Evolutionary conservation across 64 coral and sea anemone genomes (phyloP), one percentile per base, ranked within the genome.

Genomic region (Orbicella faveolata): DNA sequence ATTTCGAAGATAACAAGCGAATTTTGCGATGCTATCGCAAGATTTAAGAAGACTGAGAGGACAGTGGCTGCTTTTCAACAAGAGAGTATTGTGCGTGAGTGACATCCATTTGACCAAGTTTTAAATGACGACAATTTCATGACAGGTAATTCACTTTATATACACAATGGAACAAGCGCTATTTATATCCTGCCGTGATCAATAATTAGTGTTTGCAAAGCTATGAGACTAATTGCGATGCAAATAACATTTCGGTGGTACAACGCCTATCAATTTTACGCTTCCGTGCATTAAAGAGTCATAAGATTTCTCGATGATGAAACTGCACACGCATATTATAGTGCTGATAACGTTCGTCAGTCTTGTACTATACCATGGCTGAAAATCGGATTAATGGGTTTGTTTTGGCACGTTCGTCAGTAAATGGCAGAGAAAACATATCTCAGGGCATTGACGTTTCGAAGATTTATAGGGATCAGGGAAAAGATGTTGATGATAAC

Each of bases 261-360:
- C 57, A 80, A 34, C 8, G 52, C 14, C 20, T n/a, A 83, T 83
- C 63, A 83, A 41, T 83, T 67, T 83, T 64, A 67, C 63, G 63
- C 62, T 4, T 44, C 20, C 34, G 63, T 66, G 35, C 34, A 23
- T 8, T 67, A 2, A 23, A 18, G 19, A 21, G 10, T 15, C 10
- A 35, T 74, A 13, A 74, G 72, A 33, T 59, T 59, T 16, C 15
- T 59, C 15, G 55, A 59, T 16, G 55, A 16, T 59, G 55, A 57
- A 57, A 57, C 54, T 11, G 9, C 7, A 57, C 55, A 59, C 12
- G 55, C 12, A 59, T 10, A 15, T 14, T 0, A 59, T 59, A 48
- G 44, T 48, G 5, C 44, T 48, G 44, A 48, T 48, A 48, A 48
- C 44, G 4, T 48, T 3, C 0, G 11, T 14, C 9, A 12, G 55